Percentiles rank a stretch among this genome's conserved stretches.
These are phyloP conservation scores for Scophthalmus maximus DNA, from an alignment of 2,113 vertebrate species.

Conservation along the genomic window DNA sequence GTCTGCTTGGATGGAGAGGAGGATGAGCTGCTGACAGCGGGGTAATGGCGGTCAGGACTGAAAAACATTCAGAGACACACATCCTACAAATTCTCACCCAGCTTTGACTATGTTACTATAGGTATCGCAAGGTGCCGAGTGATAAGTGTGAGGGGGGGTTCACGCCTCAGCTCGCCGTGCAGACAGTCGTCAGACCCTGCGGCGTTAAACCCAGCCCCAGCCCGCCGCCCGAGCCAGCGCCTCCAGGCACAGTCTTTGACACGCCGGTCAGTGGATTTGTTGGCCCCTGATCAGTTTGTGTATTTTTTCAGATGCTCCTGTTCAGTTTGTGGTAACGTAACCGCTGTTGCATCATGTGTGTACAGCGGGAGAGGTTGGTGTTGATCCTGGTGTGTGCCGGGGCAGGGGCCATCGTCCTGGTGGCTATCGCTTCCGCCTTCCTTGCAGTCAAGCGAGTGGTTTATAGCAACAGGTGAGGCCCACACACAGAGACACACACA, in stretches of 20 bases:
- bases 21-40: slow-evolving; percentile 77
- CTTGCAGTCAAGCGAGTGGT: slow-evolving; percentile 72
- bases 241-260: slow-evolving; percentile 59
- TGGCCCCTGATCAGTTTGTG: not conserved
- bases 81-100: not conserved
- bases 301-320: not conserved
- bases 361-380: slow-evolving; percentile 74
- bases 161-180: slow-evolving; percentile 55
- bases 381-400: slow-evolving; percentile 76
- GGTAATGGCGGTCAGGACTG: too few species aligned
- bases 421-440: slow-evolving; percentile 53
- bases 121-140: slow-evolving; percentile 84
- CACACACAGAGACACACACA: not conserved
- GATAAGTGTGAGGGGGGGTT: slow-evolving; percentile 83
- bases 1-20: slow-evolving; percentile 79
- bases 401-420: slow-evolving; percentile 65
- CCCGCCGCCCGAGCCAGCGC: slow-evolving; percentile 21
- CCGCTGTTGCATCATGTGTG: not conserved
- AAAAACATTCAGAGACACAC: too few species aligned
- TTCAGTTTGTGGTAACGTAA: not conserved
- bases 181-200: slow-evolving; percentile 72
- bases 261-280: slow-evolving; percentile 69
- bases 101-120: slow-evolving; percentile 38
- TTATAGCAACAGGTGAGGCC: slow-evolving; percentile 73
- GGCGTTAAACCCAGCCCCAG: slow-evolving; percentile 58